Evolutionary conservation across 2,797 vertebrate genomes (phyloP).

Genomic region (Poecilia velifera): DNA sequence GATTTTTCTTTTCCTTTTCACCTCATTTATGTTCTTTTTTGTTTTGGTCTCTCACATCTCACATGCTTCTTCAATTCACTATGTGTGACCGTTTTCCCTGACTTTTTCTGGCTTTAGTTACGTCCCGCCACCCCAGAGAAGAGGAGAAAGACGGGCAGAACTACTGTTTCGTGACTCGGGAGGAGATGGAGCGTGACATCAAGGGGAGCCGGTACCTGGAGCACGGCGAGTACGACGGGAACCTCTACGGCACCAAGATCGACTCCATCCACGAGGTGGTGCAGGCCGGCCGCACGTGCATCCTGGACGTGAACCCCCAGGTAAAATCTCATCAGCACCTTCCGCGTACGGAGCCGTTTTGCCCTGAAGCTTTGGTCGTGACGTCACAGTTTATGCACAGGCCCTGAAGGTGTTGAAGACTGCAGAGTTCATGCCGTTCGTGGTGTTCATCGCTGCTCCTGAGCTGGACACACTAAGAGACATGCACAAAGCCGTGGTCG

Average conservation of each 20-base stretch:
- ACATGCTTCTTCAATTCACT: background rate
- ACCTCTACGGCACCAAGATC: constrained; percentile 98
- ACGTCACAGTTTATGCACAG: constrained; percentile 70
- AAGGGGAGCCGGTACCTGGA: constrained; percentile 94
- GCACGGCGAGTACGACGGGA: constrained; percentile 96
- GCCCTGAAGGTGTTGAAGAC: constrained; percentile 96
- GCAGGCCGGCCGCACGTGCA: constrained; percentile 90
- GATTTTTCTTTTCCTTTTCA: background rate
- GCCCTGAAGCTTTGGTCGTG: background rate
- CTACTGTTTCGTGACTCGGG: constrained; percentile 91
- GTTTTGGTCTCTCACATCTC: background rate
- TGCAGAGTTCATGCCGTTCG: constrained; percentile 98
- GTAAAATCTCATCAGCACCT: constrained; percentile 63
- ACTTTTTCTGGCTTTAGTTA: constrained; percentile 81
- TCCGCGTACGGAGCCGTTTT: background rate
- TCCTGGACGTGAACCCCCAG: constrained; percentile 98
- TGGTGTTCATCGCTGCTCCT: constrained; percentile 97
- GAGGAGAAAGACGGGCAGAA: constrained; percentile 95
- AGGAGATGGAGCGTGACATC: constrained; percentile 93
- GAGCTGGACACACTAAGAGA: constrained; percentile 92
- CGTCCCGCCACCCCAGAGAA: constrained; percentile 91
- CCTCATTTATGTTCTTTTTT: background rate
- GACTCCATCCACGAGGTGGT: constrained; percentile 97
- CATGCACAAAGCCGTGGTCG: constrained; percentile 98
- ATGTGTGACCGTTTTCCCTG: constrained; percentile 9